Evolutionary conservation across 2,797 vertebrate genomes (phyloP).

Genomic region (Melanogrammus aeglefinus): DNA sequence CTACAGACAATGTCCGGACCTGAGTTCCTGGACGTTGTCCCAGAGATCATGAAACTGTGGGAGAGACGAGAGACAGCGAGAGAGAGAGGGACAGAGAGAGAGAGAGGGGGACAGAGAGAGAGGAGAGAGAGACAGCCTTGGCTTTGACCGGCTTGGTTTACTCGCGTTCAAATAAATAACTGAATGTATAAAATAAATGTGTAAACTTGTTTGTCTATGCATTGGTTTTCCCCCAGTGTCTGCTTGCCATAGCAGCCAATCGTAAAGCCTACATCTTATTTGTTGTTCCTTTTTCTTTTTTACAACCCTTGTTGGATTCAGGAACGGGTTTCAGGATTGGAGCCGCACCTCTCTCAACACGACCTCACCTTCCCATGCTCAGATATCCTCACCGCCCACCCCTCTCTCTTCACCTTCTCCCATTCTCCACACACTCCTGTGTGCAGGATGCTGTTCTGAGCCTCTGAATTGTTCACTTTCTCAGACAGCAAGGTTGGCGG

Average conservation of each 20-base stretch:
- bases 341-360: constrained; percentile 40
- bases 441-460: constrained; percentile 23
- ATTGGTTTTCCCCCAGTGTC: constrained; percentile 32
- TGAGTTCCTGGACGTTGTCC: too few species aligned
- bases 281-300: constrained; percentile 15
- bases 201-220: background rate
- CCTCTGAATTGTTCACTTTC: constrained; percentile 33
- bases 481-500: constrained; percentile 29
- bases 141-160: constrained; percentile 34
- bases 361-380: constrained; percentile 47
- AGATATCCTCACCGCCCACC: constrained; percentile 26
- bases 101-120: background rate
- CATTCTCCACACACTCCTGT: constrained; percentile 28
- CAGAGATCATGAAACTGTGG: constrained; percentile 46
- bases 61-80: constrained; percentile 34
- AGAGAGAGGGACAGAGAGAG: background rate
- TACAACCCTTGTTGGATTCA: constrained; percentile 43
- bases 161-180: too few species aligned
- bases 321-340: constrained; percentile 49
- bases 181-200: too few species aligned
- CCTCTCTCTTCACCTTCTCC: too few species aligned
- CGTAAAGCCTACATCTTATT: too few species aligned
- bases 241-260: constrained; percentile 32
- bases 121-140: constrained; percentile 17
- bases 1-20: too few species aligned